phyloP scores from a whole-genome alignment of 2,888 invertebrate species.

The Listrodromus nycthemerus region DNA sequence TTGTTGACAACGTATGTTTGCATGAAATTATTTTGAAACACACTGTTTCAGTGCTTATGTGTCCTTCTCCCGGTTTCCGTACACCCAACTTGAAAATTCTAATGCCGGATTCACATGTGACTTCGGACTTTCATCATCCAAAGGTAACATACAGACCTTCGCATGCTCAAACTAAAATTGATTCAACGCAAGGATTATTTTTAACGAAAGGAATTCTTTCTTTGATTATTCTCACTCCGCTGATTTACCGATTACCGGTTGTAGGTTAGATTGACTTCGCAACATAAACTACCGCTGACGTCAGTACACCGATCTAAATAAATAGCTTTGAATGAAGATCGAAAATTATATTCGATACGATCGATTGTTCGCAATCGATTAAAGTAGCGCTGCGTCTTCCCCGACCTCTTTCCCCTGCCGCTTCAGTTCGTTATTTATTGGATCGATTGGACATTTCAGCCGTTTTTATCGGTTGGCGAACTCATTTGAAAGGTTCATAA shows the following conservation, averaged over 20 bases:
- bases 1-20: too few relatives aligned
- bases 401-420: not conserved
- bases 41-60: too few relatives aligned
- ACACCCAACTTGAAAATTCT: not conserved
- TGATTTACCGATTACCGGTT: too few relatives aligned
- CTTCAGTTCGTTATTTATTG: not conserved
- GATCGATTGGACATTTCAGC: not conserved
- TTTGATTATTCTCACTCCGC: too few relatives aligned
- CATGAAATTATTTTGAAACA: too few relatives aligned
- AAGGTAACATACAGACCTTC: not conserved
- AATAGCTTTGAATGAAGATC: not conserved
- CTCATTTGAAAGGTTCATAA: not conserved
- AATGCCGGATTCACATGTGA: not conserved
- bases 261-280: too few relatives aligned
- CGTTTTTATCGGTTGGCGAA: not conserved
- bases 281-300: too few relatives aligned
- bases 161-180: not conserved
- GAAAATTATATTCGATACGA: not conserved
- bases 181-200: not conserved
- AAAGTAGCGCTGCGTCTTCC: not conserved
- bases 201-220: too few relatives aligned
- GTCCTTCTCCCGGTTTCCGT: too few relatives aligned
- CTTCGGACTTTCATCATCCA: not conserved
- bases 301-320: not conserved
- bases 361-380: constrained; percentile 10